Evolutionary conservation across 2,113 vertebrate genomes (phyloP).

Genomic region (Mesembrinibis cayennensis): DNA sequence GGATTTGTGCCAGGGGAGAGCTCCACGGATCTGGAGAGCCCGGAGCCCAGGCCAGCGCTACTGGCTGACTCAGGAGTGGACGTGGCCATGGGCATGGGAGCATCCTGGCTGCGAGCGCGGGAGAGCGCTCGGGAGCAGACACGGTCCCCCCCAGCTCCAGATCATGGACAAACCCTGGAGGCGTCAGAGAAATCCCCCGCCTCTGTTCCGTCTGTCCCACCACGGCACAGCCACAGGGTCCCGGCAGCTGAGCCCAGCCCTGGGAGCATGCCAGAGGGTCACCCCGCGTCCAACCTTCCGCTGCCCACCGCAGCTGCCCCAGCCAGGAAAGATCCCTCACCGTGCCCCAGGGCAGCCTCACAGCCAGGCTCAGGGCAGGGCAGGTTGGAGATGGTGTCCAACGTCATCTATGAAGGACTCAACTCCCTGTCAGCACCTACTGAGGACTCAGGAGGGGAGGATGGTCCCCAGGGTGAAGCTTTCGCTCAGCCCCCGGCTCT

Average conservation of each 20-base stretch:
- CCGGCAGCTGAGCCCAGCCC: neutral
- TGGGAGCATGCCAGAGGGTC: neutral
- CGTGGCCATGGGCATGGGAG: neutral
- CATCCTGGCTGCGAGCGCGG: neutral
- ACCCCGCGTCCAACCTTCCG: neutral
- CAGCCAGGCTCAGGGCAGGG: neutral
- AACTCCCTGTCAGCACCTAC: neutral
- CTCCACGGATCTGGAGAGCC: slow-evolving; percentile 33
- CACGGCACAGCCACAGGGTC: slow-evolving; percentile 52
- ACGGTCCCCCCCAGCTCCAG: neutral
- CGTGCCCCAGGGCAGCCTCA: neutral
- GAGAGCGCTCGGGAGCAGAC: neutral
- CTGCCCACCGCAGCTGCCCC: neutral
- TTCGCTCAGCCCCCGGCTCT: slow-evolving; percentile 23
- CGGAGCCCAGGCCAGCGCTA: neutral
- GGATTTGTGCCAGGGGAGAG: slow-evolving; percentile 58
- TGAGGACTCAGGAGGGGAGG: neutral
- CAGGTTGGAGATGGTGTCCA: slow-evolving; percentile 86
- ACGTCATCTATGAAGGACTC: slow-evolving; percentile 87
- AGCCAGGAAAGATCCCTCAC: slow-evolving; percentile 37
- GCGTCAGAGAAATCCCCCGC: neutral
- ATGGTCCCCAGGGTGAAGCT: neutral
- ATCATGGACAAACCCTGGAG: neutral
- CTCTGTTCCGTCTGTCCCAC: slow-evolving; percentile 42
- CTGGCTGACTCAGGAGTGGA: neutral